Conservation (phyloP, 2,113 vertebrate species). For the Synchiropus splendidus region DNA sequence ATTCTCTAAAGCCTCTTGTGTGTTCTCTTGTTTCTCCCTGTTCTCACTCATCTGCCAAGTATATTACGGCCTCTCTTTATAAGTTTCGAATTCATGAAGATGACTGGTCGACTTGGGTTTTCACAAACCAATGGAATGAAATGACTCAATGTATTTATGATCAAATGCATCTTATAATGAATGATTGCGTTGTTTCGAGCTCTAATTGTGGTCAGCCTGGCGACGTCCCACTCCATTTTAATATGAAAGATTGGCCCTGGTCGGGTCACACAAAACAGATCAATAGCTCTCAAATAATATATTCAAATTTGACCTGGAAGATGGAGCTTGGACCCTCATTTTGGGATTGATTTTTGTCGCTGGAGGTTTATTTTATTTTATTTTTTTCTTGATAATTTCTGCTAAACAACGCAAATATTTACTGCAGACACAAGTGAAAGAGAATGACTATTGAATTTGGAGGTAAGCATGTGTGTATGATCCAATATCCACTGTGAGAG, state of each 20-base stretch:
- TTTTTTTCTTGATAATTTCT: conserved; percentile 53
- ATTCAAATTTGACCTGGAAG: conserved; percentile 73
- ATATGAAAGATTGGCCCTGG: conserved; percentile 66
- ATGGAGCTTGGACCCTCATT: conserved; percentile 51
- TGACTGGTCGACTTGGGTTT: too few relatives aligned
- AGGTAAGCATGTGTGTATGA: conserved; percentile 57
- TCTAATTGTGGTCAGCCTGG: neutral
- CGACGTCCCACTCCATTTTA: conserved; percentile 57
- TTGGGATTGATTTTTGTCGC: conserved; percentile 59
- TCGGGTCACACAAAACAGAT: conserved; percentile 67
- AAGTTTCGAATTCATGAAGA: too few relatives aligned
- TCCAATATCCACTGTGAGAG: conserved; percentile 58
- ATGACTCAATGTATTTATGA: too few relatives aligned
- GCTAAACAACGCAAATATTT: conserved; percentile 59
- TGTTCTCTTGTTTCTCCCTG: too few relatives aligned
- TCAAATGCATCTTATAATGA: too few relatives aligned
- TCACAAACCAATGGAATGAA: too few relatives aligned
- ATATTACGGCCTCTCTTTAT: too few relatives aligned
- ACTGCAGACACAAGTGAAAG: conserved; percentile 40
- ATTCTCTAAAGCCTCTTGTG: too few relatives aligned
- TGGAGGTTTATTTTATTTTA: too few relatives aligned
- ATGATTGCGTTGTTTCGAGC: too few relatives aligned
- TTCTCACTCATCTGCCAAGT: too few relatives aligned
- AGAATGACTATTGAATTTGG: conserved; percentile 65
- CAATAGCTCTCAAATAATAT: conserved; percentile 68